A percentile compares a stretch with the other conserved stretches of the same genome.
Conservation (phyloP, 92 coral and sea anemone genomes). For the Parazoanthus atlanticus region DNA sequence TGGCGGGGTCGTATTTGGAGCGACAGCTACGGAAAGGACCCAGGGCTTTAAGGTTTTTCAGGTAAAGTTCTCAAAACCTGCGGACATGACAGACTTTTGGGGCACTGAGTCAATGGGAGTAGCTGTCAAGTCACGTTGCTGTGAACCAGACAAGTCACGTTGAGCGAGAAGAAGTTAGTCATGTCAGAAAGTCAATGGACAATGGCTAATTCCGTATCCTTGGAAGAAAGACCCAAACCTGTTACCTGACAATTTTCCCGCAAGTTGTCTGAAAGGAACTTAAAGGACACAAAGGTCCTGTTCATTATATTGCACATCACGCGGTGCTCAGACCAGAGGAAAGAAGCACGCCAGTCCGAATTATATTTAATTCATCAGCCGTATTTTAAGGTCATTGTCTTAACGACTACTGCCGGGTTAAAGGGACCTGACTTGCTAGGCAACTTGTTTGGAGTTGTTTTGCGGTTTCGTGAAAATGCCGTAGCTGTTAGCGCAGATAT, state of each 20-base stretch:
- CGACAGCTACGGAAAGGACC: slow-evolving; percentile 33
- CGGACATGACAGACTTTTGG: slow-evolving; percentile 42
- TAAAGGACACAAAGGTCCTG: slow-evolving; percentile 49
- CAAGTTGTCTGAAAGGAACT: slow-evolving; percentile 42
- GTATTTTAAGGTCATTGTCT: slow-evolving; percentile 52
- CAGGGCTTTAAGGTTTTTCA: slow-evolving; percentile 15
- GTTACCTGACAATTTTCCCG: slow-evolving; percentile 56
- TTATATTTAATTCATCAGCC: slow-evolving; percentile 61
- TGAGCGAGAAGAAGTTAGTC: slow-evolving; percentile 63
- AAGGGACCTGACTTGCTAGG: slow-evolving; percentile 59
- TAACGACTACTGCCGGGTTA: slow-evolving; percentile 68
- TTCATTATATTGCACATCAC: slow-evolving; percentile 65
- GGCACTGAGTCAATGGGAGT: slow-evolving; percentile 52
- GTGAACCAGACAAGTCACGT: slow-evolving; percentile 48
- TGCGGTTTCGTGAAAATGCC: slow-evolving; percentile 65
- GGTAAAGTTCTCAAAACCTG: slow-evolving; percentile 34
- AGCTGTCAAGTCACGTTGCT: slow-evolving; percentile 40
- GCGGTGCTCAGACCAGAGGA: slow-evolving; percentile 58
- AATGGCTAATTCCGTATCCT: slow-evolving; percentile 63
- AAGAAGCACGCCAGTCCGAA: slow-evolving; percentile 61
- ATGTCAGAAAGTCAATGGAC: slow-evolving; percentile 40
- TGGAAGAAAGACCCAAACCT: slow-evolving; percentile 58
- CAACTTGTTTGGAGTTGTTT: slow-evolving; percentile 57
- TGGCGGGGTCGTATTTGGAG: slow-evolving; percentile 74
- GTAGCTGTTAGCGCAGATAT: slow-evolving; percentile 60